phyloP scores from a whole-genome alignment of 2,888 invertebrate genomes.

The Megamerina dolium region DNA sequence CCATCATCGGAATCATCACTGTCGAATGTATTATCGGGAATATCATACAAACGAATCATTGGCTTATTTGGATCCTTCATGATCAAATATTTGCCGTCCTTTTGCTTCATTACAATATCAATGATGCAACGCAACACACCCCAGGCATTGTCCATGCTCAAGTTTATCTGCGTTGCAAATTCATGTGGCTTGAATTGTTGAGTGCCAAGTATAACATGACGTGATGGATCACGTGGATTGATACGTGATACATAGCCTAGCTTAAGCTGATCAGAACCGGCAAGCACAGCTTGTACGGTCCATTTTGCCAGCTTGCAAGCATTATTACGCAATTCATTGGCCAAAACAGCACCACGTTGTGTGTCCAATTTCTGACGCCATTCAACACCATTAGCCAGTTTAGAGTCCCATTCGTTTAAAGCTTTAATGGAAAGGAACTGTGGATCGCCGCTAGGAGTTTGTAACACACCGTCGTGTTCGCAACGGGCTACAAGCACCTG shows the following conservation, averaged over 20 bases:
- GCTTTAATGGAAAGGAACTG: conserved; percentile 96
- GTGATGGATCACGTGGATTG: conserved; percentile 87
- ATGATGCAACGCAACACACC: conserved; percentile 95
- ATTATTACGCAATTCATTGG: conserved; percentile 97
- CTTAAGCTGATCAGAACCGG: conserved; percentile 96
- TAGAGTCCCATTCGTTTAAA: conserved; percentile 98
- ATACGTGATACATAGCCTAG: conserved; percentile 98
- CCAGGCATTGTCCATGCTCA: conserved; percentile 99
- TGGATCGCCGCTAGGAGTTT: conserved; percentile 77
- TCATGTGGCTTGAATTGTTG: conserved; percentile 98
- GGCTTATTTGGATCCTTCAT: conserved; percentile 99
- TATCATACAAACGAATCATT: conserved; percentile 93
- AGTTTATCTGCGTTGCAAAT: conserved; percentile 96
- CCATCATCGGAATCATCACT: conserved; percentile 81
- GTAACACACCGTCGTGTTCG: conserved; percentile 93
- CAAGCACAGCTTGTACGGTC: conserved; percentile 91
- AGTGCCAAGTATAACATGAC: conserved; percentile 93
- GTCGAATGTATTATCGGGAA: conserved; percentile 98
- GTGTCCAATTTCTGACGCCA: conserved; percentile 98
- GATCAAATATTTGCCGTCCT: conserved; percentile 93
- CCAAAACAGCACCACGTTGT: conserved; percentile 95
- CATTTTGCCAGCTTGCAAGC: conserved; percentile 99
- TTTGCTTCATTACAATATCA: conserved; percentile 94
- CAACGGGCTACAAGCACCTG: conserved; percentile 83
- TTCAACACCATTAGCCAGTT: conserved; percentile 91